These are phyloP conservation scores for Polyploca ridens DNA, from an alignment of 2,888 invertebrate genomes.

Conservation along the genomic window DNA sequence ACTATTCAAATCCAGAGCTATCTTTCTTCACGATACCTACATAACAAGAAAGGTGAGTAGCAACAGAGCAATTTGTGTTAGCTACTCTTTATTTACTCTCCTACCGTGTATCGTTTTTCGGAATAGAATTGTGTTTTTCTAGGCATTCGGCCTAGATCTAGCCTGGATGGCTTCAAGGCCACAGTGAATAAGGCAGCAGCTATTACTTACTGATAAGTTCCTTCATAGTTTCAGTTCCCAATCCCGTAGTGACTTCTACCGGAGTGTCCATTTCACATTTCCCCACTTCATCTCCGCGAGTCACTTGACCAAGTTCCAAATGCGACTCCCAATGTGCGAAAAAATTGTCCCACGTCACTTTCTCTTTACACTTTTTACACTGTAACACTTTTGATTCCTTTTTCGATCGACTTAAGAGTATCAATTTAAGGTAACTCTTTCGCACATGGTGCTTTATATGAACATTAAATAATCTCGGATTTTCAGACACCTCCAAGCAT, in stretches of 20 bases:
- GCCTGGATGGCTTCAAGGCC: too few relatives aligned
- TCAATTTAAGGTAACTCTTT: slow-evolving; percentile 24
- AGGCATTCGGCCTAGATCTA: too few relatives aligned
- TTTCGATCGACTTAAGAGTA: slow-evolving; percentile 14
- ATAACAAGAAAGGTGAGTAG: too few relatives aligned
- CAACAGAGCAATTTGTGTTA: too few relatives aligned
- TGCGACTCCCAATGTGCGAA: slow-evolving; percentile 60
- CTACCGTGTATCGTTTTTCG: too few relatives aligned
- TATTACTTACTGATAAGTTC: slow-evolving; percentile 25
- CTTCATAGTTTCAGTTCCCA: slow-evolving; percentile 20
- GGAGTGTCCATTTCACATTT: too few relatives aligned
- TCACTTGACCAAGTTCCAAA: slow-evolving; percentile 22
- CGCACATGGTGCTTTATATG: slow-evolving; percentile 47
- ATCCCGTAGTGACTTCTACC: not conserved
- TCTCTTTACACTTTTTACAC: slow-evolving; percentile 38
- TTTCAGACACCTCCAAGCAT: slow-evolving; percentile 22
- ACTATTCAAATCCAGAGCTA: too few relatives aligned
- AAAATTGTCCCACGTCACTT: slow-evolving; percentile 9
- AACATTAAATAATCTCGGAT: fast-evolving
- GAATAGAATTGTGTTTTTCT: too few relatives aligned
- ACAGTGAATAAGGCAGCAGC: too few relatives aligned
- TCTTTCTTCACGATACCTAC: too few relatives aligned
- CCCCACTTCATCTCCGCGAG: not conserved
- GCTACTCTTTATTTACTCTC: too few relatives aligned
- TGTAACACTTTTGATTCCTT: slow-evolving; percentile 14